Evolutionary conservation across 2,113 vertebrate species (phyloP), one percentile per base, ranked within the genome.

Genomic region (Pelecanoides urinatrix): DNA sequence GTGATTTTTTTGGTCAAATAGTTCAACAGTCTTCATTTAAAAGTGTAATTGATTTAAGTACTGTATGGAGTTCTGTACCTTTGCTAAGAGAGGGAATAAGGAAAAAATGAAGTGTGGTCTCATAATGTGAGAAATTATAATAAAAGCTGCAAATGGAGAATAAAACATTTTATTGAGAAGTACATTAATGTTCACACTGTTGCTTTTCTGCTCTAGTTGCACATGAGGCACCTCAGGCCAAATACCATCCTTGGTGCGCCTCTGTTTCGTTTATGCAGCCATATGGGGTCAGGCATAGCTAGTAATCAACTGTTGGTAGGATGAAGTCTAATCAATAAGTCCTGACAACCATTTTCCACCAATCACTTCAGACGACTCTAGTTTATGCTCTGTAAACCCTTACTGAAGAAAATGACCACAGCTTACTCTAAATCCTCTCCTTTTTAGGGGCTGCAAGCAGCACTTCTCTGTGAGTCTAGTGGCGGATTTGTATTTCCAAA

Each of bases 121-220:
- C 58, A 26, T 63, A 90, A 42, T 10, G 52, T 9, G 32, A 79
- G 25, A 56, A 66, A 55, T 45, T 95, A 84, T 85, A 97, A 79
- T 18, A 11, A 92, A 91, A 93, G 22, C 21, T 78, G 32, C 66
- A 93, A 72, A 86, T 45, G 44, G n/a, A 87, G 36, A 88, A 38
- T 47, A 90, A 77, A 94, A 45, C 3, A n/a, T 65, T 86, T 92
- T n/a, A 38, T 44, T 88, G 23, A 86, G 62, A 88, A 94, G 49
- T 82, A 71, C 4, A n/a, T 82, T 62, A 68, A 68, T 85, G 42
- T 92, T 88, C 42, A 66, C 18, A 71, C 16, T 62, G 23, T 53
- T 94, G 30, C 74, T 96, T 94, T 94, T 92, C 78, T 91, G 85
- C 63, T 89, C 45, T 84, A 68, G 18, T 83, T 68, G n/a, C 9